Evolutionary conservation across 2,113 vertebrate genomes (phyloP), one percentile per base, ranked within the genome.

Genomic region (Oenanthe melanoleuca): DNA sequence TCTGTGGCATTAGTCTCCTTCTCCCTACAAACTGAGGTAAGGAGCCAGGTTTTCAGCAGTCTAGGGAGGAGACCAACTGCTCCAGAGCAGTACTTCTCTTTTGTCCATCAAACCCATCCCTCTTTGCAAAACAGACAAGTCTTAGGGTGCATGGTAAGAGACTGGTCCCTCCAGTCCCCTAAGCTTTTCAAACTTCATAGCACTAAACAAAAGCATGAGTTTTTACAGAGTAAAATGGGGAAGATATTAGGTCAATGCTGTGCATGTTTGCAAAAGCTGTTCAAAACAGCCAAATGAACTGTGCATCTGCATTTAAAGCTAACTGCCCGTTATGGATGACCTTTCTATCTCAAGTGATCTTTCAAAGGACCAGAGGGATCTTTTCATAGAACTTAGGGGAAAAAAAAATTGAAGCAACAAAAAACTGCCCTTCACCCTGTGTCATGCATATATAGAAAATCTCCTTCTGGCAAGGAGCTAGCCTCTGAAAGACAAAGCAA

Each of bases 271-370:
- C 67, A 71, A 86, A 93, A 86, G 28, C 65, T 26, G 16, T 94
- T 86, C 82, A 67, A 53, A 96, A 88, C 72, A 88, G 74, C 71
- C 59, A 63, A 69, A 25, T 74, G 24, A 83, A 57, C 60, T 83
- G 38, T 74, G 33, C 28, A 83, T 90, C 44, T 96, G 72, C 82
- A 64, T 92, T 83, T 90, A 53, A 67, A 57, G 64, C 61, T 75
- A 69, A 6, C 47, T 72, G 33, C 65, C 60, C 74, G 42, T 92
- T 93, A 83, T 67, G 72, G 71, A 22, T 88, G 79, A 95, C 88
- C 86, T 97, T 93, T 96, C 57, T 45, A 29, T 93, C 69, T 88
- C 34, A 25, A 92, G n/a, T 56, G 52, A 69, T 80, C 71, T 92
- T 89, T 21, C 52, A 71, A 49, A 61, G 89, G 92, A 72, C 53